These are phyloP conservation scores for Platycheirus albimanus DNA, from an alignment of 2,888 invertebrate species.

Conservation along the genomic window DNA sequence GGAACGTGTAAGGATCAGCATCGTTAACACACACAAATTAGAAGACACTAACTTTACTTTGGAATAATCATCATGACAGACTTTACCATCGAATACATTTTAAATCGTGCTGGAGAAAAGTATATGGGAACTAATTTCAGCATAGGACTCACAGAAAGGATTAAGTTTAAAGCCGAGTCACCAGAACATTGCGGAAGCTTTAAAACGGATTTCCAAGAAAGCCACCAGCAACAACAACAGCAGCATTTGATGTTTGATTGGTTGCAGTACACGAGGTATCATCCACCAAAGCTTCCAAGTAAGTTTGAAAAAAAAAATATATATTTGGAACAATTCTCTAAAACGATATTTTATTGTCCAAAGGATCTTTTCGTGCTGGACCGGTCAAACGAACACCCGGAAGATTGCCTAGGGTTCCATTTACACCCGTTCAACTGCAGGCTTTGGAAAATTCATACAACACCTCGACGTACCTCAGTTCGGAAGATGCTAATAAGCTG, in stretches of 20 bases:
- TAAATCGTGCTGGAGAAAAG: constrained; percentile 84
- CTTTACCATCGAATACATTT: constrained; percentile 86
- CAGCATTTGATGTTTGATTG: constrained; percentile 83
- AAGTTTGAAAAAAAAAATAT: constrained; percentile 79
- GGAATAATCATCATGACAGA: constrained; percentile 80
- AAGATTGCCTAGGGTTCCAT: constrained; percentile 87
- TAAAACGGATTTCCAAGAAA: constrained; percentile 21
- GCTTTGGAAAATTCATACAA: constrained; percentile 87
- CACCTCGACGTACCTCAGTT: constrained; percentile 86
- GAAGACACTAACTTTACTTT: constrained; percentile 4
- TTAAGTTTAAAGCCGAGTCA: constrained; percentile 65
- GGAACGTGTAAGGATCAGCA: constrained; percentile 71
- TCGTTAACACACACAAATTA: constrained; percentile 7
- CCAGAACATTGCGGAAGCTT: constrained; percentile 51
- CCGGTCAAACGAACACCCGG: constrained; percentile 85
- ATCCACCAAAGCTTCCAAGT: constrained; percentile 87
- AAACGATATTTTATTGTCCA: no score
- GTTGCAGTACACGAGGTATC: constrained; percentile 88
- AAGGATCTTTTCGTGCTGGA: constrained; percentile 79
- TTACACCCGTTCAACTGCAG: constrained; percentile 86
- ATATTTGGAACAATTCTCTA: no score
- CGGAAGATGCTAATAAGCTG: constrained; percentile 86
- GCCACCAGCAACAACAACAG: constrained; percentile 66
- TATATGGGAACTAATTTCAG: constrained; percentile 80
- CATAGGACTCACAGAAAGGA: constrained; percentile 76